These are phyloP conservation scores for Lobophora halterata DNA, from an alignment of 2,888 invertebrate genomes.

Conservation along the genomic window DNA sequence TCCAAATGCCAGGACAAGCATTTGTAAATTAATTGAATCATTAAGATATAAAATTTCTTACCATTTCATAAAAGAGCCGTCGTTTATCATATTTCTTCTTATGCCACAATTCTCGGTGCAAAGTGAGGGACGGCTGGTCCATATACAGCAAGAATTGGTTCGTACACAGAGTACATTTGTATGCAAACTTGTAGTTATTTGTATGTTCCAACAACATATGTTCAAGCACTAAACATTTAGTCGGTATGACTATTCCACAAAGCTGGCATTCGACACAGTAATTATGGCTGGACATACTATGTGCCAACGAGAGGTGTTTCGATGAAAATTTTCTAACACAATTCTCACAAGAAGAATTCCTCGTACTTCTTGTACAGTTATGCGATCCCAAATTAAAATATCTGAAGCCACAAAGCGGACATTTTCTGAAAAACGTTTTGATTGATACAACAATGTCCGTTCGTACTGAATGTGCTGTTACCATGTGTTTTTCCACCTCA, in stretches of 20 bases:
- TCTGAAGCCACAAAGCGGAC: slow-evolving; percentile 15
- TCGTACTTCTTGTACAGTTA: slow-evolving; percentile 26
- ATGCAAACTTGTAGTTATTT: slow-evolving; percentile 29
- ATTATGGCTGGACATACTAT: slow-evolving; percentile 19
- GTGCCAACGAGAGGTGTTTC: slow-evolving; percentile 11
- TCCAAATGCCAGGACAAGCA: too few species aligned
- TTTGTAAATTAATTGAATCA: not conserved
- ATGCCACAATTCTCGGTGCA: slow-evolving; percentile 29
- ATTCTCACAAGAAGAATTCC: slow-evolving; percentile 20
- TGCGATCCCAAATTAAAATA: slow-evolving; percentile 27
- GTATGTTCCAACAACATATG: slow-evolving; percentile 47
- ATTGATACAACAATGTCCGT: slow-evolving; percentile 38
- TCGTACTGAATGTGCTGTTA: slow-evolving; percentile 36
- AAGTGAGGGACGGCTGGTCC: not conserved
- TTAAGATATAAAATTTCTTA: slow-evolving; percentile 2
- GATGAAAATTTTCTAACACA: slow-evolving; percentile 39
- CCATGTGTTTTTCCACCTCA: slow-evolving; percentile 30
- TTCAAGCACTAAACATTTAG: slow-evolving; percentile 37
- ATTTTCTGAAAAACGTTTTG: slow-evolving; percentile 5
- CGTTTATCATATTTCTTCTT: slow-evolving; percentile 17
- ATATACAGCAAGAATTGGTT: slow-evolving; percentile 25
- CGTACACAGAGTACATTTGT: slow-evolving; percentile 41
- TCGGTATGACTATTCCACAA: slow-evolving; percentile 26
- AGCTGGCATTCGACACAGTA: slow-evolving; percentile 30
- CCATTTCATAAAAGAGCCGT: slow-evolving; percentile 17